Percentiles rank a stretch among this genome's conserved stretches.
These are phyloP conservation scores for Novumbra hubbsi DNA, from an alignment of 2,797 vertebrate genomes.

Conservation along the genomic window DNA sequence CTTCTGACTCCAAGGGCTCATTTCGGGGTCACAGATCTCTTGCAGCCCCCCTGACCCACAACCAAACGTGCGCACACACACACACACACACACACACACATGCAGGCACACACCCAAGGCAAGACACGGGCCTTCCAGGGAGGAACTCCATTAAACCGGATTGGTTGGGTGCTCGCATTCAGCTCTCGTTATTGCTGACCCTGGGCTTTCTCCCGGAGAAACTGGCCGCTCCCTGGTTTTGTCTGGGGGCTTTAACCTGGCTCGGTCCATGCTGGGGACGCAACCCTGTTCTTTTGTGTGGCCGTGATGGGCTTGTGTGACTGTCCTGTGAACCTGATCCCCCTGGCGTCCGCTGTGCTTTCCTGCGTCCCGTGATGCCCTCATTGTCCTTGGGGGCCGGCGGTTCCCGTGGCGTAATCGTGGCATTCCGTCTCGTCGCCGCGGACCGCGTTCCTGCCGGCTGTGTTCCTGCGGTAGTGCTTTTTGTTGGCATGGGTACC, in stretches of 20 bases:
- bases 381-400: conserved; percentile 28
- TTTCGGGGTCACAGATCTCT: conserved; percentile 92
- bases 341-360: conserved; percentile 51
- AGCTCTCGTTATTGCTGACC: conserved; percentile 74
- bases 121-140: conserved; percentile 72
- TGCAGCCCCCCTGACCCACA: conserved; percentile 84
- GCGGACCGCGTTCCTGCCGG: conserved; percentile 52
- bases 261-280: conserved; percentile 76
- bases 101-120: conserved; percentile 67
- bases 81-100: conserved; percentile 78
- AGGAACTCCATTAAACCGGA: conserved; percentile 93
- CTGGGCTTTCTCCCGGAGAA: conserved; percentile 54
- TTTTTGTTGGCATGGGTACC: conserved; percentile 35
- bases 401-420: conserved; percentile 50
- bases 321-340: conserved; percentile 65
- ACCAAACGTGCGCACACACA: conserved; percentile 65
- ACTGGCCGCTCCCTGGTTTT: conserved; percentile 44
- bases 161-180: conserved; percentile 87
- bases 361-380: conserved; percentile 30
- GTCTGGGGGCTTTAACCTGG: conserved; percentile 54
- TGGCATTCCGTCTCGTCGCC: neutral
- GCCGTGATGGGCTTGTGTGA: conserved; percentile 59
- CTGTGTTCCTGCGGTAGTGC: conserved; percentile 65
- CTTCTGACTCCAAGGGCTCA: conserved; percentile 80
- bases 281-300: conserved; percentile 73